Conservation (phyloP, 2,888 invertebrate genomes). For the Ophion ventricosus region DNA sequence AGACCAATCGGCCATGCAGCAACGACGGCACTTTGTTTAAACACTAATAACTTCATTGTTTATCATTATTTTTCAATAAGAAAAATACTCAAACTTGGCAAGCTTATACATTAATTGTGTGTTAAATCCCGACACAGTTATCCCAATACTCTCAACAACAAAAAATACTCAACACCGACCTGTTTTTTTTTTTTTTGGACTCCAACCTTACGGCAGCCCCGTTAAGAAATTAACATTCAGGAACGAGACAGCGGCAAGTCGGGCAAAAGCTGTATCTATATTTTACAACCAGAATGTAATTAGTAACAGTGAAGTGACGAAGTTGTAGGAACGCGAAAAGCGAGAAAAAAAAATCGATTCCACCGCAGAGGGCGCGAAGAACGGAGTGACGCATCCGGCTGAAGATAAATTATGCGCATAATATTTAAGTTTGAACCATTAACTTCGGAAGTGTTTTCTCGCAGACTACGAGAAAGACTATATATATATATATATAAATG, state of each 20-base stretch:
- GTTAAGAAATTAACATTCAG: constrained; percentile 33
- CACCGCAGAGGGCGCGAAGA: constrained; percentile 6
- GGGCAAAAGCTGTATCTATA: constrained; percentile 9
- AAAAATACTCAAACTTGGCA: neutral
- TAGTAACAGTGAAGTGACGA: constrained; percentile 30
- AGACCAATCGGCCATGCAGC: too few species aligned
- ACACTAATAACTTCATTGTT: neutral
- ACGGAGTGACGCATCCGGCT: constrained; percentile 11
- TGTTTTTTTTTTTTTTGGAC: neutral
- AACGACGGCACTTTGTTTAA: neutral
- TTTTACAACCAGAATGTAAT: constrained; percentile 20
- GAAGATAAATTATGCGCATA: constrained; percentile 63
- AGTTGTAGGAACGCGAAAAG: neutral
- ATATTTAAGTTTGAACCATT: constrained; percentile 59
- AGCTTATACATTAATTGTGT: neutral
- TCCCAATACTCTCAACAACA: neutral
- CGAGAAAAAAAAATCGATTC: constrained; percentile 24
- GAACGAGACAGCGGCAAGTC: neutral
- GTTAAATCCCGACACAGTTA: neutral
- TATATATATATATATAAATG: neutral
- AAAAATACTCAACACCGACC: neutral
- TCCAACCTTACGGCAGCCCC: neutral
- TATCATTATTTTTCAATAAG: neutral
- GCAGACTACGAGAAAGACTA: neutral
- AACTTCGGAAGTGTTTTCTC: constrained; percentile 35